Percentiles rank a stretch among this genome's conserved stretches.
Evolutionary conservation across 2,888 invertebrate genomes (phyloP).

Genomic region (Hylaea fasciaria): DNA sequence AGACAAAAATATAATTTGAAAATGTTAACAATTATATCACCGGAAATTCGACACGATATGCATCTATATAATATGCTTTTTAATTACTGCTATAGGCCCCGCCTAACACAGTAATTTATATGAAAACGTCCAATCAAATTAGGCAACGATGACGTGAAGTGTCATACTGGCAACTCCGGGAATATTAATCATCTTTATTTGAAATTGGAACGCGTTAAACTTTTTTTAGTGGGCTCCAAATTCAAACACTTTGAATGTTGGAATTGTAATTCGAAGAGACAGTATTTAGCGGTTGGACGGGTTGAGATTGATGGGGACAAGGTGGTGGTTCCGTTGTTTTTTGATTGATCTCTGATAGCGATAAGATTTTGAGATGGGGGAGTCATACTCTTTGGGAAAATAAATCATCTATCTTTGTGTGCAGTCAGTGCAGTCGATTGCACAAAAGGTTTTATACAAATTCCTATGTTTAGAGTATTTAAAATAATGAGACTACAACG

Average conservation of each 20-base stretch:
- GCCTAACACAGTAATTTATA: constrained; percentile 63
- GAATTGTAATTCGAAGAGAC: constrained; percentile 39
- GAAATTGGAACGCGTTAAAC: constrained; percentile 47
- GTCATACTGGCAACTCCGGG: constrained; percentile 44
- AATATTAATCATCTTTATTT: constrained; percentile 72
- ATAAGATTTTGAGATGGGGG: constrained; percentile 27
- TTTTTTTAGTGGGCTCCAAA: constrained; percentile 23
- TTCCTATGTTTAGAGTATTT: no score
- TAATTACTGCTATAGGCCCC: constrained; percentile 46
- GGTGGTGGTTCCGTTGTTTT: constrained; percentile 35
- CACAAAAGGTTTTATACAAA: no score
- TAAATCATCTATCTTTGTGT: background rate
- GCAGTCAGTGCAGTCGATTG: background rate
- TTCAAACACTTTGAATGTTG: constrained; percentile 25
- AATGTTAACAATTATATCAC: constrained; percentile 43
- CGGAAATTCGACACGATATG: constrained; percentile 45
- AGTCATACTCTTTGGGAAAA: constrained; percentile 32
- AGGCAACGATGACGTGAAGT: constrained; percentile 73
- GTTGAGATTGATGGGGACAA: constrained; percentile 44
- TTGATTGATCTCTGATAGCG: constrained; percentile 35
- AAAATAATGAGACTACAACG: no score
- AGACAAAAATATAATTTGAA: constrained; percentile 50
- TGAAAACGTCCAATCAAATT: constrained; percentile 81
- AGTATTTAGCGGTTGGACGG: constrained; percentile 39
- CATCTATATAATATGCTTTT: constrained; percentile 45